Evolutionary conservation across 2,797 vertebrate genomes (phyloP), one percentile per base, ranked within the genome.

Genomic region (Lemur catta): DNA sequence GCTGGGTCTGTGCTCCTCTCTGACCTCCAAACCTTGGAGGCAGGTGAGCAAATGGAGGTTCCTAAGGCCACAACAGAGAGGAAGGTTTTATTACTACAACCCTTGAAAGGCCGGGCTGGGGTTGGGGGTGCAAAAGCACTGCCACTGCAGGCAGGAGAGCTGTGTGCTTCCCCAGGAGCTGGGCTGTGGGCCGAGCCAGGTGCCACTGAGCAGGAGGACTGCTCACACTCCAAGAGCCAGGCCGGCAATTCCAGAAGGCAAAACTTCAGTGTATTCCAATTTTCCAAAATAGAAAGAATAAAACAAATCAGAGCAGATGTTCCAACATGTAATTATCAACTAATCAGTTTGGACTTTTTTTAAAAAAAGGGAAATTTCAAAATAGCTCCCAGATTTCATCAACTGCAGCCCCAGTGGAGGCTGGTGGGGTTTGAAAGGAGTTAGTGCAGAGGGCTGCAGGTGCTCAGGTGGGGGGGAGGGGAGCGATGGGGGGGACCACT

Each of bases 231-330:
- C 28, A 41, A 82, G 20, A 93, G 94, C 94, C 61, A n/a, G 65
- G 87, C 96, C 76, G 43, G 92, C 43, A 20, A 63, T 92, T 98
- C 96, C 97, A 97, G 97, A 97, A 85, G 86, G 97, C 96, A 84
- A 96, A 98, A 98, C 97, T 85, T 94, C 97, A 22, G 89, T 41
- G 33, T 26, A 91, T 97, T 98, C 96, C 97, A 89, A 75, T 96
- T 43, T 97, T 97, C 79, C 91, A 89, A 98, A 97, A 97, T 80
- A 97, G 97, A 98, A 98, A 98, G 95, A 97, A 94, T 97, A 94
- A 97, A 98, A 93, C 96, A 98, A 98, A 98, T 91, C 97, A 94
- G 91, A 97, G 96, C 98, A 98, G 98, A 97, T 97, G 97, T 93
- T 97, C 98, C 94, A 67, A 96, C 96, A 97, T 93, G 97, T 98